A percentile compares a stretch with the other conserved stretches of the same genome.
phyloP scores from a whole-genome alignment of 2,888 invertebrate species.

The Micoletzkya japonica region DNA sequence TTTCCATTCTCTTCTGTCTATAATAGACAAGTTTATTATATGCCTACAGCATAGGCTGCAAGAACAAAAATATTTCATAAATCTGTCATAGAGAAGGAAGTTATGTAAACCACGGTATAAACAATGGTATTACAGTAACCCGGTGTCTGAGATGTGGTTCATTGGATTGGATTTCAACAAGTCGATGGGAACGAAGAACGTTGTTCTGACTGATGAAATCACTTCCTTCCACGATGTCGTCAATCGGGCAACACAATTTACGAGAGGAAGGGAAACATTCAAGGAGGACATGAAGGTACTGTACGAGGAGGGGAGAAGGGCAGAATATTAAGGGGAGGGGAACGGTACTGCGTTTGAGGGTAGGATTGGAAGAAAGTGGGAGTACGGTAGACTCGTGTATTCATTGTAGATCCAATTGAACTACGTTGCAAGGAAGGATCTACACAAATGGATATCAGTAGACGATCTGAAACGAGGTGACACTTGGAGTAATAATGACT shows the following conservation, averaged over 20 bases:
- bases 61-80: too few species aligned
- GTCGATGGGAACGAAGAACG: slow-evolving; percentile 75
- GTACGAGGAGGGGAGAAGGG: too few species aligned
- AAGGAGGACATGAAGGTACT: slow-evolving; percentile 47
- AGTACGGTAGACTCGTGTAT: neutral
- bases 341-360: too few species aligned
- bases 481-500: too few species aligned
- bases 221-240: slow-evolving; percentile 23
- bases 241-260: slow-evolving; percentile 21
- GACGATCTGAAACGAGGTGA: slow-evolving; percentile 31
- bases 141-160: slow-evolving; percentile 90
- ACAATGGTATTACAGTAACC: slow-evolving; percentile 64
- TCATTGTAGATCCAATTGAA: slow-evolving; percentile 38
- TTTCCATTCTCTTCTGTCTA: too few species aligned
- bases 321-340: neutral
- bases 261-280: slow-evolving; percentile 34
- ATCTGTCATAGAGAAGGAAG: too few species aligned
- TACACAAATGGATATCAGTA: slow-evolving; percentile 37
- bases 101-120: too few species aligned
- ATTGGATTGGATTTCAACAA: slow-evolving; percentile 91
- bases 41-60: too few species aligned
- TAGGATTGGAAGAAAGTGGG: too few species aligned
- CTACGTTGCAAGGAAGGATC: slow-evolving; percentile 44
- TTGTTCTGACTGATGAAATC: slow-evolving; percentile 91
- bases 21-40: too few species aligned